These are phyloP conservation scores for Stichopus chloronotus DNA, from an alignment of 35 echinoderm and acorn worm genomes.

Conservation along the genomic window DNA sequence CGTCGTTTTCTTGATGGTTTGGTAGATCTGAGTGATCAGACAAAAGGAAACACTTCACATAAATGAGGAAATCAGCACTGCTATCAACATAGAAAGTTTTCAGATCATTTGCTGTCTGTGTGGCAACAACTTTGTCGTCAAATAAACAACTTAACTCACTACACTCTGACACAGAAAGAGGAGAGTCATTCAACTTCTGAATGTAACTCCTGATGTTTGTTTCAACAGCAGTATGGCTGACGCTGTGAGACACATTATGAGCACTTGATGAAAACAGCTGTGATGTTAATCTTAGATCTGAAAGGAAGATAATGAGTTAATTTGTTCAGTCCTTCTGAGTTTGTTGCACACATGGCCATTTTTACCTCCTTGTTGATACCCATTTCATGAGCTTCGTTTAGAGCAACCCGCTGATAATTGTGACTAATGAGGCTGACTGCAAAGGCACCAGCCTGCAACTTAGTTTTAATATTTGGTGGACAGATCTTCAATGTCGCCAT, in stretches of 20 bases:
- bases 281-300: not conserved
- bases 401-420: not conserved
- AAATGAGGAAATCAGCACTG: not conserved
- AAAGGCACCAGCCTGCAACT: constrained; percentile 30
- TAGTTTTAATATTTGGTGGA: not conserved
- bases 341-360: constrained; percentile 33
- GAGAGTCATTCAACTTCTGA: not conserved
- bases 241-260: not conserved
- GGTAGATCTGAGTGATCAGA: not conserved
- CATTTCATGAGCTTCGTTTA: constrained; percentile 49
- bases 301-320: constrained; percentile 15
- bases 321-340: not conserved
- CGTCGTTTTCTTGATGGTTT: not conserved
- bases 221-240: not conserved
- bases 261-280: not conserved
- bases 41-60: constrained; percentile 26
- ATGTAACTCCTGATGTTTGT: not conserved
- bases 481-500: constrained; percentile 33
- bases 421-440: not conserved
- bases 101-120: constrained; percentile 1
- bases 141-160: not conserved
- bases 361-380: constrained; percentile 33
- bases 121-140: constrained; percentile 15
- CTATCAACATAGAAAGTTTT: constrained; percentile 28
- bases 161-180: too few relatives aligned